Base-by-base conservation (phyloP, 1,140 invertebrate genomes). In the Chlorops oryzae region DNA sequence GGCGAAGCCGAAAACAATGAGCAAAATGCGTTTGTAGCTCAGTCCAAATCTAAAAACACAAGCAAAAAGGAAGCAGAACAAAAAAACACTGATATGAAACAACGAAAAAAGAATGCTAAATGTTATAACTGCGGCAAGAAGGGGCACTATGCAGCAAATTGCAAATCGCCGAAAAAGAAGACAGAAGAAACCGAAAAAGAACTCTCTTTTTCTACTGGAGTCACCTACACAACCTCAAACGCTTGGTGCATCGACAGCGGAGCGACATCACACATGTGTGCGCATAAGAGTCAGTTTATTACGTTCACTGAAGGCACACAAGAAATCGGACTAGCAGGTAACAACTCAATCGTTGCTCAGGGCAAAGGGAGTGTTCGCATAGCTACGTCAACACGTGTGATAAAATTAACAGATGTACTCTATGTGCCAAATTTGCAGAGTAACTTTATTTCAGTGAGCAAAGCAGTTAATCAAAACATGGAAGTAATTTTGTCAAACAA, bases 161-260 rank as follows among this genome's bases (percentile, higher is more conserved):
- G 15, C 7, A 51, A 13, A 40, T 7, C 18, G 20, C 21, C 21
- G 12, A 21, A 22, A 48, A 34, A 48, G 10, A 3, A 48, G 34
- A 38, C n/a, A 12, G 22, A 48, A 20, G 38, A 20, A 10, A 24
- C 32, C 7, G 9, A 10, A 23, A 18, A 15, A 15, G 38, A 25
- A 13, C 40, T 37, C 2, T 34, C 28, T 3, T 15, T 41, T 24
- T 13, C 34, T 27, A 7, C 37, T 10, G 17, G 6, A 35, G 24
- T n/a, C 21, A 49, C 13, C 35, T n/a, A 37, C 9, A 15, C 18
- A 9, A 17, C 40, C 12, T 22, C 21, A 35, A 40, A 34, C 42
- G 44, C 23, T 5, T 52, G 44, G 50, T 47, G 38, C 20, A 15
- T 52, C 10, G 50, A 47, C 37, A 52, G 43, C 3, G 50, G 50